phyloP scores from a whole-genome alignment of 2,888 invertebrate genomes.

The Stenotaenia linearis region DNA sequence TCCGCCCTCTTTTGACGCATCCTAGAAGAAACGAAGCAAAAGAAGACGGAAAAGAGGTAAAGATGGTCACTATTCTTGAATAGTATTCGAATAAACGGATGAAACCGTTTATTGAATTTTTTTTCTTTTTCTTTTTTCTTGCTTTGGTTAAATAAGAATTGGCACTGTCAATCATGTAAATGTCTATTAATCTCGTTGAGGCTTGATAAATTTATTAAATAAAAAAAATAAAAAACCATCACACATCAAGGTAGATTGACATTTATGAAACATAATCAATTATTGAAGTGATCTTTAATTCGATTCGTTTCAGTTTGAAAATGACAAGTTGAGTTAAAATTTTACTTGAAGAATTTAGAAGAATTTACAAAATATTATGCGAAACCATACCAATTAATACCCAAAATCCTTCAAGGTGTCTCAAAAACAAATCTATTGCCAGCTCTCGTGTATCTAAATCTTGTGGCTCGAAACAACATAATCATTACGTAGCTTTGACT shows the following conservation, averaged over 20 bases:
- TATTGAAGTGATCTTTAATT: background rate
- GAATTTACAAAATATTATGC: too few relatives aligned
- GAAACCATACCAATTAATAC: too few relatives aligned
- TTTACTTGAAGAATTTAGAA: background rate
- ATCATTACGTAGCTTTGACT: background rate
- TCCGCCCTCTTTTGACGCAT: background rate
- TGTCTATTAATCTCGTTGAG: background rate
- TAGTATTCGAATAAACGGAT: background rate
- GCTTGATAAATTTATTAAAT: background rate
- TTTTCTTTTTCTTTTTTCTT: background rate
- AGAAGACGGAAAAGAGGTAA: background rate
- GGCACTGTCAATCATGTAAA: background rate
- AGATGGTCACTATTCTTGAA: too few relatives aligned
- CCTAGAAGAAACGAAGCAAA: too few relatives aligned
- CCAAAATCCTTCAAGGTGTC: background rate
- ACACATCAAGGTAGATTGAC: background rate
- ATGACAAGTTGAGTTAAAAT: background rate
- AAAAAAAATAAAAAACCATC: background rate
- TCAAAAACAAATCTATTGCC: background rate
- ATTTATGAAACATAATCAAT: background rate
- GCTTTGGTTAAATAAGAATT: background rate
- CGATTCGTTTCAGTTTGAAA: background rate
- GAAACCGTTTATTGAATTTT: background rate
- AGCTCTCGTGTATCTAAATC: background rate
- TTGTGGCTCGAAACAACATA: background rate